Base-by-base conservation (phyloP, 2,797 vertebrate genomes). In the Paramormyrops hopkinsi region DNA sequence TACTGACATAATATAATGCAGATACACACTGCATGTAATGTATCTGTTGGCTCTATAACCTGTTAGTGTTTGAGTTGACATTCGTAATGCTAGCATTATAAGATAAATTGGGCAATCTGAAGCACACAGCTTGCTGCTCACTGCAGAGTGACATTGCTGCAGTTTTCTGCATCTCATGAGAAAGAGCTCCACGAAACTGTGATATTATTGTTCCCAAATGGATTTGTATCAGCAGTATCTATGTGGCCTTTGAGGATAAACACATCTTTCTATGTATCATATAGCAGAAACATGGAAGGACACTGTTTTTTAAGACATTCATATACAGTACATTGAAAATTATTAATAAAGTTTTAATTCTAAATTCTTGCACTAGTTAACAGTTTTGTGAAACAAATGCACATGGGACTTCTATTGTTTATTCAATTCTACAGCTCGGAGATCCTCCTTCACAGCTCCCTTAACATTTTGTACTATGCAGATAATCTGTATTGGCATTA, bases 401-500 rank as follows among this genome's bases (percentile, higher is more conserved):
- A 83, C 51, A 0, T 53, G 51, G 48, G 82, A 51, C 17, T 51
- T 25, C 44, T 51, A 48, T 50, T 50, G 48, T 85, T 25, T 85
- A 85, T 85, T 85, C 46, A 85, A 46, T 85, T 51, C 48, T 48
- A 48, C n/a, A 25, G 82, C 82, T 51, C 50, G 82, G 48, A 85
- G 48, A 85, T 25, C 14, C n/a, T 85, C n/a, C 82, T 50, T 48
- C 48, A 85, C 82, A 29, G 22, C 11, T 51, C 82, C n/a, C n/a
- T 85, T 84, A 84, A 84, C 82, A 82, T 85, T 85, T 85, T 85
- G 82, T 85, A 25, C 82, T 46, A 50, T 51, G 82, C 46, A 85
- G 82, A 85, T 82, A 82, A 73, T 73, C 41, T 82, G 41, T 44
- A 46, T 82, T 82, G 76, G 76, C 76, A 82, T 82, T 82, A 82